A percentile compares a stretch with the other conserved stretches of the same genome.
phyloP scores from a whole-genome alignment of 2,888 invertebrate species.

The Gerosis bhagava region DNA sequence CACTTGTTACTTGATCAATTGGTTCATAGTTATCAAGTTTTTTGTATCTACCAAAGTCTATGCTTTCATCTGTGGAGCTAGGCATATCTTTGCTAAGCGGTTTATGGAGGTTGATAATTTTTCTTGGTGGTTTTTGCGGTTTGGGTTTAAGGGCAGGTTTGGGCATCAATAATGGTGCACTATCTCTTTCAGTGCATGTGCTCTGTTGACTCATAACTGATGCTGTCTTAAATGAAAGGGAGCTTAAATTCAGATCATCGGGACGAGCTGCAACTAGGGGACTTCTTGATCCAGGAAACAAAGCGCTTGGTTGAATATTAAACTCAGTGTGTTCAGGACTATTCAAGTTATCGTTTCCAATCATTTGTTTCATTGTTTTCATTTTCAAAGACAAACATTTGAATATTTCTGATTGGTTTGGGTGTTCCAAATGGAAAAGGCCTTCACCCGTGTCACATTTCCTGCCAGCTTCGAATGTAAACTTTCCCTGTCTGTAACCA shows the following conservation, averaged over 20 bases:
- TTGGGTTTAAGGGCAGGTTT: constrained; percentile 84
- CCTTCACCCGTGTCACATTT: constrained; percentile 95
- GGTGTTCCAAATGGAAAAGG: constrained; percentile 90
- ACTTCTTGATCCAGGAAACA: constrained; percentile 92
- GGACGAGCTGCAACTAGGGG: constrained; percentile 86
- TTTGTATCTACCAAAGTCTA: constrained; percentile 77
- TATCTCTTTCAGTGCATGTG: constrained; percentile 61
- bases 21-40: constrained; percentile 79
- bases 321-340: constrained; percentile 87
- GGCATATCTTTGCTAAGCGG: constrained; percentile 55
- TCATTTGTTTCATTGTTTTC: constrained; percentile 93
- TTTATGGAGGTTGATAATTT: constrained; percentile 74
- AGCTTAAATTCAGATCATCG: constrained; percentile 72
- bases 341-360: constrained; percentile 85
- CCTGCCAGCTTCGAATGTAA: constrained; percentile 94
- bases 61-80: constrained; percentile 68
- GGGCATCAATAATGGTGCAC: constrained; percentile 70
- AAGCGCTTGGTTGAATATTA: constrained; percentile 87
- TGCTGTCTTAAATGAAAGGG: constrained; percentile 69
- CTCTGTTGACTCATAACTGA: constrained; percentile 70
- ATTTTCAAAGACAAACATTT: constrained; percentile 92
- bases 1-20: constrained; percentile 73
- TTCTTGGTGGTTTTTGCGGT: constrained; percentile 84
- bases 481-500: constrained; percentile 93
- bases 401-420: constrained; percentile 91